Percentiles rank a stretch among this genome's conserved stretches.
phyloP scores from a whole-genome alignment of 1,140 invertebrate genomes.

The Hycleus phaleratus region DNA sequence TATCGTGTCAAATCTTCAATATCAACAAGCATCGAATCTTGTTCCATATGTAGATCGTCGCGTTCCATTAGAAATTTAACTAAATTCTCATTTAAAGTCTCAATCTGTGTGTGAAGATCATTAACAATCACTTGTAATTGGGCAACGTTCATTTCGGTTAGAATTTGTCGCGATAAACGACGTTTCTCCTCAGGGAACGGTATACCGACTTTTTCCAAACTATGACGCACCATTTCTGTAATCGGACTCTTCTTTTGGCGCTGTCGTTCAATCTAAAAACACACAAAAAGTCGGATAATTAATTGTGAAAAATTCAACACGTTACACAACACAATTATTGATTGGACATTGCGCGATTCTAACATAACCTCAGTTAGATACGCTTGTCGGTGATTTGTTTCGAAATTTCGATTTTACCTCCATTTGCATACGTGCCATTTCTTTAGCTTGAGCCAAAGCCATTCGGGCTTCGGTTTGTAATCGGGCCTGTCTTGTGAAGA shows the following conservation, averaged over 20 bases:
- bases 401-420: constrained; percentile 50
- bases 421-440: constrained; percentile 90
- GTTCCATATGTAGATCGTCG: constrained; percentile 93
- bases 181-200: constrained; percentile 72
- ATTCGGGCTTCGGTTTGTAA: constrained; percentile 84
- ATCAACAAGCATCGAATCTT: constrained; percentile 94
- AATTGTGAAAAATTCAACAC: neutral
- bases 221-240: constrained; percentile 71
- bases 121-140: constrained; percentile 92
- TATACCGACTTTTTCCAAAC: constrained; percentile 74
- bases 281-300: neutral
- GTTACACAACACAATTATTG: no score
- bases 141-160: constrained; percentile 90
- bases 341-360: no score
- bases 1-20: constrained; percentile 92
- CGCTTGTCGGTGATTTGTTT: no score
- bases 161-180: constrained; percentile 69
- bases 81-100: constrained; percentile 80
- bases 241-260: constrained; percentile 74
- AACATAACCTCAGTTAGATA: no score
- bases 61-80: constrained; percentile 80
- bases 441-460: constrained; percentile 82
- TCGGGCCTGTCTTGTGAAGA: constrained; percentile 71
- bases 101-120: constrained; percentile 88
- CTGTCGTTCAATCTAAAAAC: constrained; percentile 59